phyloP scores from a whole-genome alignment of 2,888 invertebrate genomes.

The Epiblema foenella region DNA sequence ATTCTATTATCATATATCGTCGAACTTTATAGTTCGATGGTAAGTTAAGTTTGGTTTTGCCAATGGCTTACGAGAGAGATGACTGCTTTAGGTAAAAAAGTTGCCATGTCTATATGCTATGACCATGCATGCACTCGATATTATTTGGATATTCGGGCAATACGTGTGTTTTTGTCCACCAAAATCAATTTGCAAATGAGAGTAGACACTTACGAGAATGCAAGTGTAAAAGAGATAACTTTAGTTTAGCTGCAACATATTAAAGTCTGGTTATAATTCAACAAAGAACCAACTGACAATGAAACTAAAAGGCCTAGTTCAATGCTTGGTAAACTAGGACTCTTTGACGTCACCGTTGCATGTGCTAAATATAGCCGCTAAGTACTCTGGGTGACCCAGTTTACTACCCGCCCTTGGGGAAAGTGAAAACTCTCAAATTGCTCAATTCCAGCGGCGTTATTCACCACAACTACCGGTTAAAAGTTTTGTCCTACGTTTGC shows the following conservation, averaged over 20 bases:
- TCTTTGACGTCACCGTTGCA: conserved; percentile 67
- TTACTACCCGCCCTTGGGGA: conserved; percentile 46
- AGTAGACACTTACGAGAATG: too few relatives aligned
- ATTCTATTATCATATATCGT: too few relatives aligned
- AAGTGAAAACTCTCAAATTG: conserved; percentile 25
- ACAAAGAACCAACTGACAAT: background rate
- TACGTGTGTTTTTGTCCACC: too few relatives aligned
- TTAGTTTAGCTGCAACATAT: too few relatives aligned
- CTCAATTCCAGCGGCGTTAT: conserved; percentile 10
- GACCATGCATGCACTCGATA: too few relatives aligned
- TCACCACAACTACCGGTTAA: background rate
- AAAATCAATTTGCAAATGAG: too few relatives aligned
- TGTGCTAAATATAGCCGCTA: conserved; percentile 67
- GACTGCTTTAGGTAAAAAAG: too few relatives aligned
- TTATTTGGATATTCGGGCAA: too few relatives aligned
- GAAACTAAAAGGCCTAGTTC: conserved; percentile 20
- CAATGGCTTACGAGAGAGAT: too few relatives aligned
- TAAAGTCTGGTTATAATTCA: background rate
- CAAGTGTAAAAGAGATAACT: too few relatives aligned
- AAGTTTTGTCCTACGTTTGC: background rate
- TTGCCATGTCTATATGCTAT: too few relatives aligned
- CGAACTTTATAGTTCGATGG: background rate
- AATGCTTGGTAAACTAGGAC: conserved; percentile 57
- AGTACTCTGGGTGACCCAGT: conserved; percentile 65
- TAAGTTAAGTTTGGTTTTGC: too few relatives aligned